Evolutionary conservation across 2,888 invertebrate genomes (phyloP).

Genomic region (Troglohyphantes excavatus): DNA sequence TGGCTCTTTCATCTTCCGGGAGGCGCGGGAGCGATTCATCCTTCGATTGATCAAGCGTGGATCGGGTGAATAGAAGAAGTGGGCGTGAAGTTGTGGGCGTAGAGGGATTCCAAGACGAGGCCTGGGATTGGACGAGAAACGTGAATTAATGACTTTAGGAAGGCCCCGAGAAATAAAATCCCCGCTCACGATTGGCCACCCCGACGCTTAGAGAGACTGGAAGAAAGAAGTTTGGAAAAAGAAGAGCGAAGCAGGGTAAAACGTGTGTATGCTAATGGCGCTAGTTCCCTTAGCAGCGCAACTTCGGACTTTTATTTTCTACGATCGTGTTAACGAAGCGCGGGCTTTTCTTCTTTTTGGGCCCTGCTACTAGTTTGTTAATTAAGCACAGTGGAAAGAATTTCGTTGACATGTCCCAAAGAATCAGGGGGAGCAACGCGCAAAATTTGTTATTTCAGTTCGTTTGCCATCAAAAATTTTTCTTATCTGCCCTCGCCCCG

Average conservation of each 20-base stretch:
- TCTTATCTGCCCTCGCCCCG: constrained; percentile 63
- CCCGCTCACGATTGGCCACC: constrained; percentile 59
- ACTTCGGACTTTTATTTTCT: constrained; percentile 74
- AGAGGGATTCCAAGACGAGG: constrained; percentile 70
- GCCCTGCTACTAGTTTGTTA: constrained; percentile 69
- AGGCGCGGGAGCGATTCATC: constrained; percentile 62
- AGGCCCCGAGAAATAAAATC: constrained; percentile 74
- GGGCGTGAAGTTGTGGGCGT: constrained; percentile 62
- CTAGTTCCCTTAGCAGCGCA: constrained; percentile 37
- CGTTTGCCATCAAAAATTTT: constrained; percentile 78
- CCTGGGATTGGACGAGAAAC: constrained; percentile 67
- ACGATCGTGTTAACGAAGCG: constrained; percentile 70
- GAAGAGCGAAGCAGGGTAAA: constrained; percentile 67
- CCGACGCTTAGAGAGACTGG: constrained; percentile 50
- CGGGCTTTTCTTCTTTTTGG: constrained; percentile 65
- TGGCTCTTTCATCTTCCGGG: constrained; percentile 42
- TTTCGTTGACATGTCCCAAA: constrained; percentile 74
- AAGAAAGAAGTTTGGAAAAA: constrained; percentile 64
- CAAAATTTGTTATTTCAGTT: constrained; percentile 78
- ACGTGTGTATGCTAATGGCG: constrained; percentile 73
- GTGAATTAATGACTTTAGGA: constrained; percentile 76
- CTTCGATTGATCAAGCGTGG: constrained; percentile 68
- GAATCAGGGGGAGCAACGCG: constrained; percentile 71
- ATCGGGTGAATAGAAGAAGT: constrained; percentile 52
- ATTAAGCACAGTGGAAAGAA: constrained; percentile 77